phyloP scores from a whole-genome alignment of 2,888 invertebrate genomes.

The Drosophila niveifrons region DNA sequence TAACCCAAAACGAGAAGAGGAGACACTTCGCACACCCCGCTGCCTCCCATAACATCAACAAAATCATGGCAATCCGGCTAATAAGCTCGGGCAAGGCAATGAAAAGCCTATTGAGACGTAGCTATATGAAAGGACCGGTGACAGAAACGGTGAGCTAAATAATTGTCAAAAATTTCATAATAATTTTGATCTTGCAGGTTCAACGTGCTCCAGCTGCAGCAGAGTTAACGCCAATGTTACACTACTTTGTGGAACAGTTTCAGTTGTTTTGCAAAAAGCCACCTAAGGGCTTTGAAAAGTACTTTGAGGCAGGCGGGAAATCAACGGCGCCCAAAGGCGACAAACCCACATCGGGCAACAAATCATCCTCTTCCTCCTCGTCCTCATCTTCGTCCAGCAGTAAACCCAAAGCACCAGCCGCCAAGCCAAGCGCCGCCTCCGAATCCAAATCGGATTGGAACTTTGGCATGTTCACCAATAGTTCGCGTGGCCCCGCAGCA shows the following conservation, averaged over 20 bases:
- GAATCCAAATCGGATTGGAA: slow-evolving; percentile 87
- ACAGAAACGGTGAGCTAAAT: slow-evolving; percentile 42
- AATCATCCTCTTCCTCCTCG: slow-evolving; percentile 84
- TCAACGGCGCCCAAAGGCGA: slow-evolving; percentile 52
- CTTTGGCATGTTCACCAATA: slow-evolving; percentile 88
- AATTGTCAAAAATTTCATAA: too few relatives aligned
- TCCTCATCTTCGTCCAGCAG: slow-evolving; percentile 80
- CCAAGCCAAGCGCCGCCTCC: slow-evolving; percentile 80
- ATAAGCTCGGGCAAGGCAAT: slow-evolving; percentile 87
- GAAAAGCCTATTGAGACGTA: slow-evolving; percentile 85
- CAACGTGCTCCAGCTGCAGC: slow-evolving; percentile 47
- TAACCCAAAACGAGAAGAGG: slow-evolving; percentile 65
- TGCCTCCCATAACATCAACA: slow-evolving; percentile 23
- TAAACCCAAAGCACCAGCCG: slow-evolving; percentile 71
- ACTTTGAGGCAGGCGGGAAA: slow-evolving; percentile 89
- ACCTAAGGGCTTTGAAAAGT: slow-evolving; percentile 97
- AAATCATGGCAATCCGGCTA: slow-evolving; percentile 89
- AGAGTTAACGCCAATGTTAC: slow-evolving; percentile 73
- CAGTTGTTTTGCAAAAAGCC: slow-evolving; percentile 90
- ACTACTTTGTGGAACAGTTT: slow-evolving; percentile 77
- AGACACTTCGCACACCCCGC: slow-evolving; percentile 22
- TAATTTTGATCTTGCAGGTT: not conserved
- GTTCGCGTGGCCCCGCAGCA: slow-evolving; percentile 75
- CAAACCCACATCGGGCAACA: slow-evolving; percentile 35
- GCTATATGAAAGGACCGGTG: slow-evolving; percentile 84